Evolutionary conservation across 2,113 vertebrate species (phyloP).

Genomic region (Lutjanus erythropterus): DNA sequence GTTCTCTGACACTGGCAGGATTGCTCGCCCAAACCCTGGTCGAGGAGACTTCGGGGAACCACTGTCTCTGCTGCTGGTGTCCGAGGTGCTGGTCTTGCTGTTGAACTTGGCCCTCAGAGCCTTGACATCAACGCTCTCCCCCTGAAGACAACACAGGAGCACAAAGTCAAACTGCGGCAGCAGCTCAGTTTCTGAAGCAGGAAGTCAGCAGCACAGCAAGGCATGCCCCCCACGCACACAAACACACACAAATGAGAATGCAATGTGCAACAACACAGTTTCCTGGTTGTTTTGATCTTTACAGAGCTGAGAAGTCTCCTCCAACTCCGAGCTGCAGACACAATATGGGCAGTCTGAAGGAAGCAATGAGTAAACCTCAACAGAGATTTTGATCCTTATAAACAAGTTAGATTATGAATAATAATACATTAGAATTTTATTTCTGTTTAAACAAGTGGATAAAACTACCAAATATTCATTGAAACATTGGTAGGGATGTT

Average conservation of each 20-base stretch:
- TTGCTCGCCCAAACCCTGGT: slow-evolving; percentile 50
- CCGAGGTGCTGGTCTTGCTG: slow-evolving; percentile 44
- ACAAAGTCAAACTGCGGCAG: slow-evolving; percentile 41
- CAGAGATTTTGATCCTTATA: too few species aligned
- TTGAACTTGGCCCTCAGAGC: slow-evolving; percentile 82
- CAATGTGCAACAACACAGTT: slow-evolving; percentile 26
- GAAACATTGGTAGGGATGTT: background rate
- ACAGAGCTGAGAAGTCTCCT: slow-evolving; percentile 12
- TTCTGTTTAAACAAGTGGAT: background rate
- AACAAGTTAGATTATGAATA: background rate
- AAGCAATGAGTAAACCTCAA: background rate
- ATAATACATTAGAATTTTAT: background rate
- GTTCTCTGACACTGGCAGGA: slow-evolving; percentile 29
- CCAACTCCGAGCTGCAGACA: background rate
- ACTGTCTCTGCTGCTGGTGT: slow-evolving; percentile 70
- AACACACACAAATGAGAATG: slow-evolving; percentile 21
- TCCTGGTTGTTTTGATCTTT: slow-evolving; percentile 66
- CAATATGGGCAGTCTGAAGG: background rate
- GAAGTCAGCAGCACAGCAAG: slow-evolving; percentile 70
- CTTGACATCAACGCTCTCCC: slow-evolving; percentile 81
- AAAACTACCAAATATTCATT: background rate
- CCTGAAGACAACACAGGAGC: slow-evolving; percentile 72
- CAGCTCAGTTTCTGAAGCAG: slow-evolving; percentile 54
- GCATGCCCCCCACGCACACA: slow-evolving; percentile 45
- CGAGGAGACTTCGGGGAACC: slow-evolving; percentile 58